Base-by-base conservation (phyloP, 2,113 vertebrate species). In the Vicugna pacos region DNA sequence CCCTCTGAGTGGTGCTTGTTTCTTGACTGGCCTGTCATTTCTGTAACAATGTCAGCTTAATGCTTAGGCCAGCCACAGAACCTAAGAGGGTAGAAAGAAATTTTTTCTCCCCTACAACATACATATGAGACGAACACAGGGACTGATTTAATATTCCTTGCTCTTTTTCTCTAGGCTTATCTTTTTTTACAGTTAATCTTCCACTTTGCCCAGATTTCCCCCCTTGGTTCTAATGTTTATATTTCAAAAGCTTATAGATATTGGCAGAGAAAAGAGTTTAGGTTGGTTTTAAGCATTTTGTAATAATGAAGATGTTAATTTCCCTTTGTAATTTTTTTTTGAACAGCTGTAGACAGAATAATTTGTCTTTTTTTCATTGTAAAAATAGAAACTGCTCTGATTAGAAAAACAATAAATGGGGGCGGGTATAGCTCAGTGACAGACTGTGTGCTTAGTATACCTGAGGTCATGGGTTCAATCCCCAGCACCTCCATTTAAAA, bases 281-380 rank as follows among this genome's bases (percentile, higher is more conserved):
- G 52, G 7, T 20, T 73, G 35, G 11, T 65, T 87, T 91, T 90
- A 76, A 65, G 7, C 82, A 83, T 93, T 80, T 73, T 67, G 24
- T 90, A 93, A 60, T n/a, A 72, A 86, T 30, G 19, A 89, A 90
- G 62, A 22, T 86, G 46, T 76, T 87, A 83, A 89, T 32, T 92
- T 94, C 30, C 9, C 30, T 84, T 70, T 80, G 22, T 77, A 35
- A 67, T 22, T 26, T 81, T 82, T 90, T 89, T 84, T 76, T 88
- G 80, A 38, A 90, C 91, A 93, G 8, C 30, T 54, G 67, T 20
- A 81, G 50, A 80, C 16, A 88, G 48, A 88, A 42, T 32, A 93
- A 72, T 58, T 76, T 93, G 16, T 72, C 67, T 81, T 82, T 79
- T 60, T 22, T 35, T 30, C 15, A 67, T 50, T 64, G 93, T 92